Conservation (phyloP, 2,888 invertebrate species). For the Rhingia campestris region DNA sequence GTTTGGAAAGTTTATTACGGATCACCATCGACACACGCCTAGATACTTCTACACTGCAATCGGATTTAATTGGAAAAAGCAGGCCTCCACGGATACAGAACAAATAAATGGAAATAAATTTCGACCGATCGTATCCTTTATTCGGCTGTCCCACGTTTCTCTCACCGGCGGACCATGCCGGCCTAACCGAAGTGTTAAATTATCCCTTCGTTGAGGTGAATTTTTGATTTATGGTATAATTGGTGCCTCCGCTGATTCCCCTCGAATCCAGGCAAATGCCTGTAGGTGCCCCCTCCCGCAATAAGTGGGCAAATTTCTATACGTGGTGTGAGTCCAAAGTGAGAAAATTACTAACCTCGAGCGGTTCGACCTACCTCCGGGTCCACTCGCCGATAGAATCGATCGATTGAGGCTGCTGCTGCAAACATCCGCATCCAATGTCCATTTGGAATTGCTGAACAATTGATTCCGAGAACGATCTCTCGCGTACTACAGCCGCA, state of each 20-base stretch:
- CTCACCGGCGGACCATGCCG: background rate
- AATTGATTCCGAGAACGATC: conserved; percentile 72
- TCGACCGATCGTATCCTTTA: conserved; percentile 54
- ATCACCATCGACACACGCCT: conserved; percentile 41
- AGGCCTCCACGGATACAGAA: conserved; percentile 43
- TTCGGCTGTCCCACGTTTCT: background rate
- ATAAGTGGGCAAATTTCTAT: conserved; percentile 19
- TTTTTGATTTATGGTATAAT: conserved; percentile 71
- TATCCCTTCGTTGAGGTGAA: conserved; percentile 61
- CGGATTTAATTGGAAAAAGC: conserved; percentile 71
- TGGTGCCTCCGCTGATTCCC: conserved; percentile 51
- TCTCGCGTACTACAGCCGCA: conserved; percentile 17
- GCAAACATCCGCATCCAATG: conserved; percentile 54
- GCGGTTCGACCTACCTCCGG: conserved; percentile 64
- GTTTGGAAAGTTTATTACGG: conserved; percentile 59
- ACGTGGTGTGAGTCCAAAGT: conserved; percentile 61
- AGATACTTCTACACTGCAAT: conserved; percentile 31
- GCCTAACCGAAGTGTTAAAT: conserved; percentile 61
- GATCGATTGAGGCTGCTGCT: conserved; percentile 55
- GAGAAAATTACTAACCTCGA: conserved; percentile 70
- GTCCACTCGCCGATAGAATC: conserved; percentile 52
- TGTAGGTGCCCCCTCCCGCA: conserved; percentile 37
- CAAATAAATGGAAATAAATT: conserved; percentile 67
- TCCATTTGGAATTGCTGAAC: conserved; percentile 66
- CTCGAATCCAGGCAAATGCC: conserved; percentile 17